Conservation (phyloP, 2,797 vertebrate species). For the Mus spretus region DNA sequence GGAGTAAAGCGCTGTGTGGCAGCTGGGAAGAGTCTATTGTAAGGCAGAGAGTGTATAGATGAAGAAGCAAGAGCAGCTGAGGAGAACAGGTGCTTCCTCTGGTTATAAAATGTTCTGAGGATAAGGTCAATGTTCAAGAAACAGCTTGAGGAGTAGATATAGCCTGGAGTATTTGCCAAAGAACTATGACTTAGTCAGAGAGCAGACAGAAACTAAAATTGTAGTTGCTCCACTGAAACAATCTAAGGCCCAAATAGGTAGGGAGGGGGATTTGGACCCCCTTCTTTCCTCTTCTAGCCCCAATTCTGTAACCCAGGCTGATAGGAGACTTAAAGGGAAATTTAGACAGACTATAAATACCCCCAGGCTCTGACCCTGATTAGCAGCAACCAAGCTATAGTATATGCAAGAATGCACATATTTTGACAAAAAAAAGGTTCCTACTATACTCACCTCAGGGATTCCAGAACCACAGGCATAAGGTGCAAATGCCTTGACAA, state of each 20-base stretch:
- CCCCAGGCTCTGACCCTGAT: slow-evolving; percentile 2
- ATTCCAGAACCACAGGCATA: slow-evolving; percentile 99
- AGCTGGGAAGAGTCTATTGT: background rate
- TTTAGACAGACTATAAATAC: background rate
- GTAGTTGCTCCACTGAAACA: slow-evolving; percentile 48
- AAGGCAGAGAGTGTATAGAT: background rate
- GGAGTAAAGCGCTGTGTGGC: too few species aligned
- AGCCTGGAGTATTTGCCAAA: slow-evolving; percentile 42
- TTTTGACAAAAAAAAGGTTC: background rate
- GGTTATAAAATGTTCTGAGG: slow-evolving; percentile 35
- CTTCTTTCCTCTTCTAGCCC: background rate
- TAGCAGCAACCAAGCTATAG: slow-evolving; percentile 20
- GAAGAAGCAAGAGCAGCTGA: background rate
- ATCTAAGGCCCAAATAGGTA: slow-evolving; percentile 54
- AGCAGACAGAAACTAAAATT: slow-evolving; percentile 54
- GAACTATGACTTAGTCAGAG: slow-evolving; percentile 60
- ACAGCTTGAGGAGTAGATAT: slow-evolving; percentile 33
- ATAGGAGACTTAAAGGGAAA: slow-evolving; percentile 18
- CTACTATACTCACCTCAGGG: slow-evolving; percentile 93
- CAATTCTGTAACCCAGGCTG: slow-evolving; percentile 1
- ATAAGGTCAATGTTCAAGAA: slow-evolving; percentile 10
- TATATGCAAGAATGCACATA: slow-evolving; percentile 36
- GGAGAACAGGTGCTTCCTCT: background rate
- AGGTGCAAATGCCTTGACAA: slow-evolving; percentile 96
- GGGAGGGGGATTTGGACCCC: slow-evolving; percentile 15